These are phyloP conservation scores for Catonia carolina DNA, from an alignment of 2,888 invertebrate genomes.

Conservation along the genomic window DNA sequence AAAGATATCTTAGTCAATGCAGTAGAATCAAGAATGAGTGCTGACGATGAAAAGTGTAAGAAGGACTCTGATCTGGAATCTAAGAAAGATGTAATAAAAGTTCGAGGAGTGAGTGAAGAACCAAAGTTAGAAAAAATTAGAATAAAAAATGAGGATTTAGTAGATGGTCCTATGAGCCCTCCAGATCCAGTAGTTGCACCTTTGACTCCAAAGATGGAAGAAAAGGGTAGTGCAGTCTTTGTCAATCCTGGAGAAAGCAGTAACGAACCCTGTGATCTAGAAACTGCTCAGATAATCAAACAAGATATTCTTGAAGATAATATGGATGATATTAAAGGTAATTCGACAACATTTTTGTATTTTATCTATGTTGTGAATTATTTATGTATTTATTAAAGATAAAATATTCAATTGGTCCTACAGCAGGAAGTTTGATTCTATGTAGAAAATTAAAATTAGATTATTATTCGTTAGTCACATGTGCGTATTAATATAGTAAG, in stretches of 20 bases:
- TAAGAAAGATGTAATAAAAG: too few relatives aligned
- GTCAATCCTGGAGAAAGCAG: constrained; percentile 30
- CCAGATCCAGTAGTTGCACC: constrained; percentile 24
- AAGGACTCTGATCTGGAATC: too few relatives aligned
- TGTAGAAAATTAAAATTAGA: too few relatives aligned
- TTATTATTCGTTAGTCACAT: too few relatives aligned
- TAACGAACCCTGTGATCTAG: constrained; percentile 28
- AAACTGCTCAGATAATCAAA: constrained; percentile 25
- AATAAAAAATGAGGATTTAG: constrained; percentile 28
- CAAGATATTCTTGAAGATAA: neutral
- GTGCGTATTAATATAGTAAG: too few relatives aligned
- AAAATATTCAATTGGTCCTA: too few relatives aligned
- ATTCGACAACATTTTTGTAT: too few relatives aligned
- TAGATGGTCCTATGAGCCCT: constrained; percentile 16
- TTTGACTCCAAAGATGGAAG: constrained; percentile 29
- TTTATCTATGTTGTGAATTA: too few relatives aligned
- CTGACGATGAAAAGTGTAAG: too few relatives aligned
- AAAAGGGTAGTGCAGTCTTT: constrained; percentile 22
- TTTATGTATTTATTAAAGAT: too few relatives aligned
- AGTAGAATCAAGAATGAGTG: too few relatives aligned
- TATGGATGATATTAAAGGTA: constrained; percentile 15
- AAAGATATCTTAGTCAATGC: neutral
- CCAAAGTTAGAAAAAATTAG: constrained; percentile 26
- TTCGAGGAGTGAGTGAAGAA: constrained; percentile 12
- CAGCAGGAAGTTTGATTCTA: too few relatives aligned